Percentiles rank a stretch among this genome's conserved stretches.
These are phyloP conservation scores for Vannuccia rotundouncinata DNA, from an alignment of 2,888 invertebrate genomes.

Conservation along the genomic window DNA sequence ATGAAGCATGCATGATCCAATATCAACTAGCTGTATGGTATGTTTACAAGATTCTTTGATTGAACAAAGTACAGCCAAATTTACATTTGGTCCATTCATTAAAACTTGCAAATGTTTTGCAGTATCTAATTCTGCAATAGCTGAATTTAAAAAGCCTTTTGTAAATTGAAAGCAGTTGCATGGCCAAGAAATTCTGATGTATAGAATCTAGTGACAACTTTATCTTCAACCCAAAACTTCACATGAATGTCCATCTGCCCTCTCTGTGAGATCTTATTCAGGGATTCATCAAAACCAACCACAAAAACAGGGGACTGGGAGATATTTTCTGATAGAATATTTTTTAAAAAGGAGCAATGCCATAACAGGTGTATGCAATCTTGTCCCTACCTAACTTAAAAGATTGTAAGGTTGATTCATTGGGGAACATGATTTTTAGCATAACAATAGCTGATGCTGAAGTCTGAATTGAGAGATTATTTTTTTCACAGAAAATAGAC, in stretches of 20 bases:
- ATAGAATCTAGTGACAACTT: slow-evolving; percentile 15
- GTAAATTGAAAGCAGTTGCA: slow-evolving; percentile 17
- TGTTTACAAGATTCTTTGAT: slow-evolving; percentile 17
- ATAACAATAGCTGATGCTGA: background rate
- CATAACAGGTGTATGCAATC: background rate
- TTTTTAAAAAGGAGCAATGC: background rate
- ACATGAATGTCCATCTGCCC: slow-evolving; percentile 25
- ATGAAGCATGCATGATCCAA: slow-evolving; percentile 18
- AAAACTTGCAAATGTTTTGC: slow-evolving; percentile 3
- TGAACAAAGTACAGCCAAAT: background rate
- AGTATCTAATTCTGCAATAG: background rate
- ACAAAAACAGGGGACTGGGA: slow-evolving; percentile 17
- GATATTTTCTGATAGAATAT: too few species aligned
- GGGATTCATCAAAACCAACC: slow-evolving; percentile 12
- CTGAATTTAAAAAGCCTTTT: background rate
- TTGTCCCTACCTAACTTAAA: background rate
- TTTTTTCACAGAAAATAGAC: background rate
- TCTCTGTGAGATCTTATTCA: background rate
- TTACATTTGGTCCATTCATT: slow-evolving; percentile 23
- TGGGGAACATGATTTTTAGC: background rate
- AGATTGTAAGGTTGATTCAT: background rate
- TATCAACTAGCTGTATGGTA: background rate
- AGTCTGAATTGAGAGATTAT: background rate
- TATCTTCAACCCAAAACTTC: slow-evolving; percentile 14
- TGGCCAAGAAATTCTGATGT: slow-evolving; percentile 27